Evolutionary conservation across 2,888 invertebrate species (phyloP), one percentile per base, ranked within the genome.

Genomic region (Dorcus hopei): DNA sequence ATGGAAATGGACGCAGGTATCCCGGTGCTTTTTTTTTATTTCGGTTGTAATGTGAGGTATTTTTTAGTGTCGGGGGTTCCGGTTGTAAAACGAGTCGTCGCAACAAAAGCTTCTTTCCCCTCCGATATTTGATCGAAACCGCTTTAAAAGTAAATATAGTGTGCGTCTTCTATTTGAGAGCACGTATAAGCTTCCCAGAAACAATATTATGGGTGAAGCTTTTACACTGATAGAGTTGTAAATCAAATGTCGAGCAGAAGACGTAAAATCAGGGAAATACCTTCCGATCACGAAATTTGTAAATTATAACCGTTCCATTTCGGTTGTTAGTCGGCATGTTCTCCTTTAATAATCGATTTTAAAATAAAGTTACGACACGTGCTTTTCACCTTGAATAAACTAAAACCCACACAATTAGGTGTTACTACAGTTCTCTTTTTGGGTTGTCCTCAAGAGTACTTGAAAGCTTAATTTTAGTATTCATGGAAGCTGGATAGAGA

Each of bases 211-310:
- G 53, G 50, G 59, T 45, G 57, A 57, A 59, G 63, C 63, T 59
- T 63, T 61, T 52, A 57, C 57, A 52, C 54, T 63, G 58, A 61
- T 63, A 60, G 58, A 59, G 57, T 53, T 54, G 57, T 59, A 61
- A 61, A 61, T 63, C 57, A 55, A 63, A 59, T 53, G 48, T 52
- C 58, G 52, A 42, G 39, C 54, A 54, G 49, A 51, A 51, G 54
- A 51, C 54, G 55, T 52, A 61, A 59, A 59, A 61, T 59, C 59
- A 54, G 47, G 19, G 50, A 58, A 63, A 63, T 63, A 56, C 49
- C 52, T 59, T 50, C 39, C 23, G 38, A 59, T 57, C 63, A 63
- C 61, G 63, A 59, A 49, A 63, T 61, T 54, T 55, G 40, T 55
- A 51, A 59, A 61, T 61, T 63, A 63, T 56, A 56, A 59, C 50